A percentile compares a stretch with the other conserved stretches of the same genome.
phyloP scores from a whole-genome alignment of 2,797 vertebrate genomes.

The Melanotaenia boesemani region DNA sequence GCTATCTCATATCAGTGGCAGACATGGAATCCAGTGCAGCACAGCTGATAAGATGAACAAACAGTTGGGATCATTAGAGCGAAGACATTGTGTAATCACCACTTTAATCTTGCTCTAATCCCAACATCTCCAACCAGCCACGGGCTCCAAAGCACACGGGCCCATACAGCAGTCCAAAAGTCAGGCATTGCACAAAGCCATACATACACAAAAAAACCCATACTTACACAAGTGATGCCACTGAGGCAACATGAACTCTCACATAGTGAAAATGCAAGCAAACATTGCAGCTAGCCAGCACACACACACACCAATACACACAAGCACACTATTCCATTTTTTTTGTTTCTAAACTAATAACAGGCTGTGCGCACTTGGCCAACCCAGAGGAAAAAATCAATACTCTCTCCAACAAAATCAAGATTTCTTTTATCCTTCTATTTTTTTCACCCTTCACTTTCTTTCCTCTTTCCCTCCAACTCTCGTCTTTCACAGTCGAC shows the following conservation, averaged over 20 bases:
- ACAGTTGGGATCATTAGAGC: conserved; percentile 89
- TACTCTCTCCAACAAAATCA: conserved; percentile 87
- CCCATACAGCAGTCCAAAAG: conserved; percentile 57
- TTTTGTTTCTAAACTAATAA: conserved; percentile 85
- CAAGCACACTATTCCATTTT: conserved; percentile 46
- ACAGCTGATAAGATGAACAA: conserved; percentile 87
- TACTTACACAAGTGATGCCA: conserved; percentile 39
- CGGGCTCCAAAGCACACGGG: conserved; percentile 58
- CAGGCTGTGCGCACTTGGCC: conserved; percentile 80
- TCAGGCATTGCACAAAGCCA: conserved; percentile 38
- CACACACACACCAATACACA: conserved; percentile 34
- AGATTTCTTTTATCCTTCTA: conserved; percentile 85
- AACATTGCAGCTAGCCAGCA: conserved; percentile 36
- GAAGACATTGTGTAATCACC: conserved; percentile 88
- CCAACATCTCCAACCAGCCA: conserved; percentile 80
- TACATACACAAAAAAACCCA: conserved; percentile 16
- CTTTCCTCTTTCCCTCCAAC: conserved; percentile 28
- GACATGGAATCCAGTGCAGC: conserved; percentile 80
- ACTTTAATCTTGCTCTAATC: conserved; percentile 86
- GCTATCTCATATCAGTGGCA: conserved; percentile 81
- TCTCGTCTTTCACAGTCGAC: conserved; percentile 55
- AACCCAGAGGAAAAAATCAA: conserved; percentile 85
- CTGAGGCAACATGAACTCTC: conserved; percentile 51
- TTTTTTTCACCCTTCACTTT: conserved; percentile 60
- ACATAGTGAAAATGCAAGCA: conserved; percentile 53